These are phyloP conservation scores for Darevskia mixta DNA, from an alignment of 2,797 vertebrate species.

Conservation along the genomic window DNA sequence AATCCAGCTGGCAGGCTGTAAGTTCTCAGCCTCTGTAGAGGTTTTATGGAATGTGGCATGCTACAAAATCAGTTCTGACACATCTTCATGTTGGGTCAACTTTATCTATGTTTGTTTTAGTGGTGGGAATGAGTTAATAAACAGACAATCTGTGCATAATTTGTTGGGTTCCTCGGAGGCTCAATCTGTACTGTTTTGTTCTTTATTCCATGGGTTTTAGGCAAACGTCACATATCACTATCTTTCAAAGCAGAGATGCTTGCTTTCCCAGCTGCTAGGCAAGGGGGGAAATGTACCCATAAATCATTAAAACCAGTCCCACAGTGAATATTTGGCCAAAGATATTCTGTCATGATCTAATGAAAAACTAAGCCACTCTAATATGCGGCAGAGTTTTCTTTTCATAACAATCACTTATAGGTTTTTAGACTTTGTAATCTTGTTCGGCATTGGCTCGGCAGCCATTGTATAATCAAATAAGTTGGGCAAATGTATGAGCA, in stretches of 20 bases:
- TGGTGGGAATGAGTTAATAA: slow-evolving; percentile 45
- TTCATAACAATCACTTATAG: slow-evolving; percentile 59
- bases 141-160: slow-evolving; percentile 68
- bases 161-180: slow-evolving; percentile 58
- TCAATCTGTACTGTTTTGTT: slow-evolving; percentile 57
- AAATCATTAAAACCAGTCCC: slow-evolving; percentile 70
- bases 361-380: slow-evolving; percentile 46
- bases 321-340: slow-evolving; percentile 72
- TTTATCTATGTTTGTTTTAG: neutral
- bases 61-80: neutral
- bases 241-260: slow-evolving; percentile 59
- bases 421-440: slow-evolving; percentile 44
- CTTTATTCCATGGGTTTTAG: slow-evolving; percentile 63
- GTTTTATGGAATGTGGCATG: neutral
- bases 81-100: neutral
- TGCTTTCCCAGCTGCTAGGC: slow-evolving; percentile 75
- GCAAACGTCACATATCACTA: slow-evolving; percentile 43
- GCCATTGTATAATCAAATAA: slow-evolving; percentile 23
- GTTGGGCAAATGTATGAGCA: slow-evolving; percentile 24
- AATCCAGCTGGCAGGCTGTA: no score
- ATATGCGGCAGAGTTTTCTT: slow-evolving; percentile 61
- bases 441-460: slow-evolving; percentile 36
- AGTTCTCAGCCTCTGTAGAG: no score
- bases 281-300: slow-evolving; percentile 68
- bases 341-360: slow-evolving; percentile 72